Conservation (phyloP, 2,888 invertebrate species). For the Ectemnius cavifrons region DNA sequence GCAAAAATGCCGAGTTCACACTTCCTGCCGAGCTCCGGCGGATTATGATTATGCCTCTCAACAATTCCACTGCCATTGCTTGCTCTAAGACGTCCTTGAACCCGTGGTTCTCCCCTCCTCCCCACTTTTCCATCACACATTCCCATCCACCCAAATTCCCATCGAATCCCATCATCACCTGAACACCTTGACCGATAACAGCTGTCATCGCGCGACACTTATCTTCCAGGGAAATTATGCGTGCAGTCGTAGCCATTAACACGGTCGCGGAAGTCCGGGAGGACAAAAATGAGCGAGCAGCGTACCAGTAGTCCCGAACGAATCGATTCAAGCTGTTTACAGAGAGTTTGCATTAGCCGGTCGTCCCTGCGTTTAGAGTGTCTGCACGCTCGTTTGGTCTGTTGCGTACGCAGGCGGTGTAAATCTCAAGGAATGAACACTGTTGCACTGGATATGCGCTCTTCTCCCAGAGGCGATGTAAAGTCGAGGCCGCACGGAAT, state of each 20-base stretch:
- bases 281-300: neutral
- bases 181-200: too few species aligned
- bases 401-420: neutral
- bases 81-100: too few species aligned
- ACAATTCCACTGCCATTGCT: constrained; percentile 18
- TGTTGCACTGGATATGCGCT: too few species aligned
- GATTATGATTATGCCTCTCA: constrained; percentile 44
- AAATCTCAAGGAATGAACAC: too few species aligned
- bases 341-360: constrained; percentile 3
- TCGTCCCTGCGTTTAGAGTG: constrained; percentile 3
- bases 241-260: neutral
- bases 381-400: constrained; percentile 8
- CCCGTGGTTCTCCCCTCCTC: too few species aligned
- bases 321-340: constrained; percentile 36
- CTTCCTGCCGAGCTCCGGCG: constrained; percentile 52
- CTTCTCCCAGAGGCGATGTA: too few species aligned
- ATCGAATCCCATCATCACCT: too few species aligned
- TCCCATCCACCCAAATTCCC: too few species aligned
- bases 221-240: too few species aligned
- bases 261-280: neutral
- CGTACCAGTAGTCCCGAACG: constrained; percentile 14
- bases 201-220: too few species aligned
- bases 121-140: too few species aligned
- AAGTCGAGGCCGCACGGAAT: neutral
- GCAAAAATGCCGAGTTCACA: constrained; percentile 72